Evolutionary conservation across 2,888 invertebrate genomes (phyloP), one percentile per base, ranked within the genome.

Genomic region (Cenopis cana): DNA sequence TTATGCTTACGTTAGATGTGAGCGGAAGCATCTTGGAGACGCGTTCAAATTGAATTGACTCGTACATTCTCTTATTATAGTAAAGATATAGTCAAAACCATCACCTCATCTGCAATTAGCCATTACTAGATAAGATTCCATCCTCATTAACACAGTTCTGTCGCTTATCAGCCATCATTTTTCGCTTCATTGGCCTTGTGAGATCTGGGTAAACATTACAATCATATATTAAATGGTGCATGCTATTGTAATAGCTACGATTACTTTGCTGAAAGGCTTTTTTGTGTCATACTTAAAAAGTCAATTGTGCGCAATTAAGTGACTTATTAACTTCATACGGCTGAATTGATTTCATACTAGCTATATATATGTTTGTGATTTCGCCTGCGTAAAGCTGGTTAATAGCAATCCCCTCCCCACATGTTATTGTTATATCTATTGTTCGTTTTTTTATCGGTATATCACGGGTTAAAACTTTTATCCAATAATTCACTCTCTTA

Each of bases 211-310:
- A 41, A 52, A 69, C 57, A 69, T 57, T 50, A 69, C 64, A 57
- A 64, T 69, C 57, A 52, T 64, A 57, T 38, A 64, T 50, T 41
- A 69, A 69, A 69, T 69, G 64, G 69, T 64, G 69, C 69, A 69
- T 69, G 69, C 62, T 49, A 64, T 56, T 64, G 38, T 62, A 57
- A 69, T 69, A 12, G 56, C 50, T 10, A 59, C 9, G n/a, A 52
- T 29, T 52, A 54, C 38, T 60, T 54, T 18, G 38, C 18, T 68
- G 54, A 20, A 59, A 68, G 36, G 38, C 24, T 68, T 41, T 52
- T 56, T 14, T 54, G 24, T 59, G 24, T 33, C 14, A 52, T 52
- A 41, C 18, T 52, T 52, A 54, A 56, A 68, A 52, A 17, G 50
- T 38, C 18, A 29, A 54, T 52, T 60, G 24, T 18, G n/a, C 24